A percentile compares a stretch with the other conserved stretches of the same genome.
phyloP scores from a whole-genome alignment of 1,140 invertebrate genomes.

The Bombus haemorrhoidalis region DNA sequence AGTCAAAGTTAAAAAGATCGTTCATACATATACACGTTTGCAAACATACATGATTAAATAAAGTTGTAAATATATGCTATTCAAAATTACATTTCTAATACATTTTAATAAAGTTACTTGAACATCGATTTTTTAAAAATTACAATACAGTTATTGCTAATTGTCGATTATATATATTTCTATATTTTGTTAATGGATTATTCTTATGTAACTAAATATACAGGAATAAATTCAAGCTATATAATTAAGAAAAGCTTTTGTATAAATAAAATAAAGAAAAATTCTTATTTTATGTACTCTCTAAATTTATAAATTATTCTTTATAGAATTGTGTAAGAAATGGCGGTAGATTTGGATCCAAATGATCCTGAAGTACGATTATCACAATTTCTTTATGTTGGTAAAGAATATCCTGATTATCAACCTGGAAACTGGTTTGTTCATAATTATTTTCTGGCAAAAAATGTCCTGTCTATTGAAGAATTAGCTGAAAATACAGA shows the following conservation, averaged over 20 bases:
- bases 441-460: constrained; percentile 81
- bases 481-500: constrained; percentile 75
- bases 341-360: constrained; percentile 53
- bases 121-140: background rate
- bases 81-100: background rate
- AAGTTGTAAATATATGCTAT: background rate
- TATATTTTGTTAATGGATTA: background rate
- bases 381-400: constrained; percentile 82
- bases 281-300: background rate
- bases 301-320: background rate
- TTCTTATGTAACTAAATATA: background rate
- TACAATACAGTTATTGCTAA: background rate
- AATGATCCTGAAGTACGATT: constrained; percentile 73
- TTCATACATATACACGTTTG: background rate
- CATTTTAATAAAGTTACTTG: background rate
- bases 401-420: constrained; percentile 83
- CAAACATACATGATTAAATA: background rate
- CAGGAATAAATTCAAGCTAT: background rate
- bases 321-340: constrained; percentile 41
- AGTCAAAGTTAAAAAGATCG: background rate
- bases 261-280: background rate
- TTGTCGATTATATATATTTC: background rate
- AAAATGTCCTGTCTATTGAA: constrained; percentile 80
- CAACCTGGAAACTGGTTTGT: constrained; percentile 84
- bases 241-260: background rate